Evolutionary conservation across 2,888 invertebrate species (phyloP).

Genomic region (Eupithecia abbreviata): DNA sequence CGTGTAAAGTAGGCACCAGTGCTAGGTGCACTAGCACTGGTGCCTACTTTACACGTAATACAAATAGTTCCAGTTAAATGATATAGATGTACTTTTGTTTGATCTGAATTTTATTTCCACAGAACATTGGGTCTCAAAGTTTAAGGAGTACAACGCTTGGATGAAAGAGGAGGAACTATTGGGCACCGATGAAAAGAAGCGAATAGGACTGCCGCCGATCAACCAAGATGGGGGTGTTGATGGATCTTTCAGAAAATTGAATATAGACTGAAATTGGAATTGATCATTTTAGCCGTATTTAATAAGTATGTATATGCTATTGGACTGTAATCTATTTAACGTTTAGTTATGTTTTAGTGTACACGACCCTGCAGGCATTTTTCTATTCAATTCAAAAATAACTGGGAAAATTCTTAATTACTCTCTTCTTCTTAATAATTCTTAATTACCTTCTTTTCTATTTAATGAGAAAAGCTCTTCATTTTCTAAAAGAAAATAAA

Average conservation of each 20-base stretch:
- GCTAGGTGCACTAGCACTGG: not conserved
- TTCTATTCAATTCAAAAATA: not conserved
- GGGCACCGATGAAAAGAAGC: conserved; percentile 82
- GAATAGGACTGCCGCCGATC: conserved; percentile 78
- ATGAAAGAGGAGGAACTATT: conserved; percentile 79
- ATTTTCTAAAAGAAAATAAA: not conserved
- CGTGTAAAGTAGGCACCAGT: not conserved
- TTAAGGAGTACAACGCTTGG: conserved; percentile 81
- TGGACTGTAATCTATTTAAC: not conserved
- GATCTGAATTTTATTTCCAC: conserved; percentile 41
- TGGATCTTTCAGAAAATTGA: conserved; percentile 82
- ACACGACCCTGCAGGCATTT: not conserved
- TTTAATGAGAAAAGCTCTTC: not conserved
- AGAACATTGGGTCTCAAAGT: conserved; percentile 80
- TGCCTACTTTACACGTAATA: not conserved
- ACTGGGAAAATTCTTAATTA: not conserved
- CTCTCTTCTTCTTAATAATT: no score
- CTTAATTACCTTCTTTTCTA: not conserved
- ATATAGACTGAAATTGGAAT: conserved; percentile 71
- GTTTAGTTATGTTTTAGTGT: not conserved
- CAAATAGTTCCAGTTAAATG: not conserved
- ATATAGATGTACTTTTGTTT: not conserved
- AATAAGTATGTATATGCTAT: not conserved
- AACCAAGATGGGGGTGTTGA: conserved; percentile 74
- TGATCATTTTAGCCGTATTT: not conserved